Percentiles rank a stretch among this genome's conserved stretches.
Conservation (phyloP, 2,113 vertebrate species). For the Protobothrops mucrosquamatus region DNA sequence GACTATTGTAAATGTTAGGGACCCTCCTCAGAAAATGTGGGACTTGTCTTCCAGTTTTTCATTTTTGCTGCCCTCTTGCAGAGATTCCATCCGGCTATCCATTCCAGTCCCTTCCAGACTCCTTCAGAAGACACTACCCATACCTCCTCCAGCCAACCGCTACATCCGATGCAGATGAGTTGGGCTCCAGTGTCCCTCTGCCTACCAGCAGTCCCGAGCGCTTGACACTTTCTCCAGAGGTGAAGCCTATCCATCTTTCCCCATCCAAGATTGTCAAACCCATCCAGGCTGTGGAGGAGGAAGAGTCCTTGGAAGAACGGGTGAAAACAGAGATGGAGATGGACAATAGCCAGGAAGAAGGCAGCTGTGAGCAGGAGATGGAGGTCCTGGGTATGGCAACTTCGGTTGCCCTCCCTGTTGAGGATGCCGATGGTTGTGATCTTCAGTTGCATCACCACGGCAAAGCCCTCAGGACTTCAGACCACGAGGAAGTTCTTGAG, state of each 20-base stretch:
- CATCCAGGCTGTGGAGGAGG: constrained; percentile 56
- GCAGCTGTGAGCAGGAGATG: constrained; percentile 59
- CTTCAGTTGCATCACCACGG: constrained; percentile 56
- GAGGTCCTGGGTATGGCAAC: constrained; percentile 53
- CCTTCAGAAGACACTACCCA: constrained; percentile 83
- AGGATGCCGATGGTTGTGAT: constrained; percentile 46
- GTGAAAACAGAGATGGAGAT: constrained; percentile 74
- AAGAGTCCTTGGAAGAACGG: constrained; percentile 62
- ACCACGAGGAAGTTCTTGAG: constrained; percentile 68
- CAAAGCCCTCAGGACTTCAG: constrained; percentile 56
- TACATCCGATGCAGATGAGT: constrained; percentile 72
- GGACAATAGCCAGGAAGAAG: constrained; percentile 57
- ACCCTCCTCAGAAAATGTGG: background rate
- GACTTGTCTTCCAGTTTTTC: too few species aligned
- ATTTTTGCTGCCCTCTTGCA: constrained; percentile 57
- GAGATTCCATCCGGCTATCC: constrained; percentile 86
- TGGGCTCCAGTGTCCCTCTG: constrained; percentile 73
- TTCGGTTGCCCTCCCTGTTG: constrained; percentile 50
- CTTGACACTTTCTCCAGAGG: constrained; percentile 73
- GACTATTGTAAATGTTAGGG: background rate
- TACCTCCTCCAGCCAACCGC: constrained; percentile 82
- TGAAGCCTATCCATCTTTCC: constrained; percentile 78
- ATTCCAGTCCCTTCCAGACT: constrained; percentile 83
- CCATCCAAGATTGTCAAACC: constrained; percentile 75
- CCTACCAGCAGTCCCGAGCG: constrained; percentile 72